These are phyloP conservation scores for Malurus splendens DNA, from an alignment of 2,797 vertebrate species.

Conservation along the genomic window DNA sequence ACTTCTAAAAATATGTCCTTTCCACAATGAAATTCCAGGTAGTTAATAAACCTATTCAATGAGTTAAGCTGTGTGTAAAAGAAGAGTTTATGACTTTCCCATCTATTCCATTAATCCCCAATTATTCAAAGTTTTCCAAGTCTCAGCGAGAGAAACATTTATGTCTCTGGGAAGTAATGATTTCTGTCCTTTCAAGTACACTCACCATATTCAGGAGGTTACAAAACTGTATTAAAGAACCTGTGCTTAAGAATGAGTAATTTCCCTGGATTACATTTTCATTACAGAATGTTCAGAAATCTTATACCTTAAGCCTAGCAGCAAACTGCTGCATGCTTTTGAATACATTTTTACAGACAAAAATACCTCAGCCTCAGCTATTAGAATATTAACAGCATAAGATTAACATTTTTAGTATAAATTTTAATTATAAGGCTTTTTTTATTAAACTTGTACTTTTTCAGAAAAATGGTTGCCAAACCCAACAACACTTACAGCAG, in stretches of 20 bases:
- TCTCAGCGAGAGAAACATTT: conserved; percentile 14
- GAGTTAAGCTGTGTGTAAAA: neutral
- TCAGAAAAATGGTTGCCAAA: neutral
- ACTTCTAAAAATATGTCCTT: neutral
- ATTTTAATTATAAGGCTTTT: neutral
- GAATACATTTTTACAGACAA: conserved; percentile 52
- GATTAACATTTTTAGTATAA: conserved; percentile 7
- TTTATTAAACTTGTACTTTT: neutral
- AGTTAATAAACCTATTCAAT: neutral
- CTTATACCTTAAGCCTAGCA: conserved; percentile 45
- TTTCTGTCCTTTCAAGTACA: conserved; percentile 42
- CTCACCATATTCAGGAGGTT: conserved; percentile 21
- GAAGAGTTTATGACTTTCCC: neutral
- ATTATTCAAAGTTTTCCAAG: conserved; percentile 25
- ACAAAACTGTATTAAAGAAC: conserved; percentile 38
- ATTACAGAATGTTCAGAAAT: conserved; percentile 49
- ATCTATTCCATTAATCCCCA: conserved; percentile 20
- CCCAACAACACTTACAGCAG: neutral
- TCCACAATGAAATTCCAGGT: neutral
- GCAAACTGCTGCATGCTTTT: conserved; percentile 29
- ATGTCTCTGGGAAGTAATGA: conserved; percentile 22
- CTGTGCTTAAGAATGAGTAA: conserved; percentile 22
- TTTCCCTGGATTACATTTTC: conserved; percentile 60
- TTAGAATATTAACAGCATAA: conserved; percentile 23
- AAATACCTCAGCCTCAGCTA: neutral